Base-by-base conservation (phyloP, 2,888 invertebrate genomes). In the Syritta pipiens region DNA sequence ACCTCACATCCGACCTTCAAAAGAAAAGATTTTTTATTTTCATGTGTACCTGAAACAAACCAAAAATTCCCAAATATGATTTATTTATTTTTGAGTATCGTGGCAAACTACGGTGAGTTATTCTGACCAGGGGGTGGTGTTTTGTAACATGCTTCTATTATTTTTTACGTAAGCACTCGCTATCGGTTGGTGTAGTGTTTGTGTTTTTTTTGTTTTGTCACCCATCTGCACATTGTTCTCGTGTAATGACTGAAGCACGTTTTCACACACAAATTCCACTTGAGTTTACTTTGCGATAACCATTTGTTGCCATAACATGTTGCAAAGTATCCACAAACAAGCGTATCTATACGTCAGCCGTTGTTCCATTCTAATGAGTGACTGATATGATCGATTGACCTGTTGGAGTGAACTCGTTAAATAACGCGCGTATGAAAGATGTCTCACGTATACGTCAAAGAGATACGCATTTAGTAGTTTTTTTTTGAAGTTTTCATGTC, bases 51-150 rank as follows among this genome's bases (percentile, higher is more conserved):
- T 75, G 81, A 49, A 46, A 32, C 20, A 48, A 30, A 32, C 22
- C 14, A 51, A 37, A 46, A 55, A 49, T 59, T 59, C 55, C 48
- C 4, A 6, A 83, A 65, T 81, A 88, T 89, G 88, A 86, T 89
- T 85, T 88, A 89, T 83, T 83, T 89, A 81, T 89, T 86, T 82
- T 84, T 89, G 69, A 87, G 87, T 83, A 86, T 87, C 60, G 84
- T 85, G 65, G 88, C 86, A 81, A 88, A 86, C 83, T 89, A 89
- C 83, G 89, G 89, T 89, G 84, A 88, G 88, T 88, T 37, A n/a
- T n/a, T n/a, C n/a, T n/a, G n/a, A n/a, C 6, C 79, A 3, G 17
- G 30, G 9, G 32, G 12, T 4, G 28, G n/a, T 28, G 28, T 28
- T 28, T 19, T 12, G 14, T 40, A 12, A 28, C n/a, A n/a, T n/a